These are phyloP conservation scores for Microcebus jonahi DNA, from an alignment of 2,113 vertebrate species.

Conservation along the genomic window DNA sequence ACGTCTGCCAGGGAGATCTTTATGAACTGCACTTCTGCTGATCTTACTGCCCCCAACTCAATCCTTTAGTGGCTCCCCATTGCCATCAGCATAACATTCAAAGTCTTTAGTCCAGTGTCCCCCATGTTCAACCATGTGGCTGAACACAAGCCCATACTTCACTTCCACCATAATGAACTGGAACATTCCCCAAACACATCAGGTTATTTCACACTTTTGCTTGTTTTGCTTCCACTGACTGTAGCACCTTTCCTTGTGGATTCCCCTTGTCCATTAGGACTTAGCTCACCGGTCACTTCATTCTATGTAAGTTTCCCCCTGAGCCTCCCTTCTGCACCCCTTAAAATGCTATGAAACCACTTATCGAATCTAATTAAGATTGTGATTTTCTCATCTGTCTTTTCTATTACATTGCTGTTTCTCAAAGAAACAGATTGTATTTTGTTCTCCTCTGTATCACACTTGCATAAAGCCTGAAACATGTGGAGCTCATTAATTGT, in stretches of 20 bases:
- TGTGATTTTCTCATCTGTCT: neutral
- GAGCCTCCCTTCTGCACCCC: neutral
- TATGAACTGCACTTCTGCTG: neutral
- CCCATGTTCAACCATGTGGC: neutral
- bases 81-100: neutral
- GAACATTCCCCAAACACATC: neutral
- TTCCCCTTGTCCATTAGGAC: neutral
- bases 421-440: neutral
- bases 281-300: neutral
- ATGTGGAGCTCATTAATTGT: neutral
- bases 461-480: neutral
- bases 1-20: neutral
- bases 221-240: neutral
- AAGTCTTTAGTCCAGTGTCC: neutral
- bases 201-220: neutral
- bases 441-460: neutral
- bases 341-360: neutral
- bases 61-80: neutral
- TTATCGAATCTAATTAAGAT: neutral
- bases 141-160: neutral
- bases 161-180: neutral
- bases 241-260: neutral
- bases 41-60: neutral
- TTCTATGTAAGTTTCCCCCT: neutral
- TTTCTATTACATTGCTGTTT: conserved; percentile 6